Evolutionary conservation across 2,113 vertebrate species (phyloP).

Genomic region (Seriola quinqueradiata): DNA sequence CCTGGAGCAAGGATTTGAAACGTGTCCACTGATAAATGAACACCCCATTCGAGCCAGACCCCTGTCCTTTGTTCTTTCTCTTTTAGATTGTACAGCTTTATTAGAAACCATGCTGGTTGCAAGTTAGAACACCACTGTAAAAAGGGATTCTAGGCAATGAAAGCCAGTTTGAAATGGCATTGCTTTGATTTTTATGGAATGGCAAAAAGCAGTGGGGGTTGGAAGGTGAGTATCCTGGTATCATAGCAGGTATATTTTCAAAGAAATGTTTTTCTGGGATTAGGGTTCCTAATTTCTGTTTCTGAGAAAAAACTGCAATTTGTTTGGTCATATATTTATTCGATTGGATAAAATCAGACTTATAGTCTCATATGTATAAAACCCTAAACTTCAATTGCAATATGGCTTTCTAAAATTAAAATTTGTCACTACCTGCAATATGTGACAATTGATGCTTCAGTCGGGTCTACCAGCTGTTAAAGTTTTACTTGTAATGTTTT

Average conservation of each 20-base stretch:
- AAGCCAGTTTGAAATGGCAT: slow-evolving; percentile 55
- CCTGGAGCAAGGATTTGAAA: slow-evolving; percentile 76
- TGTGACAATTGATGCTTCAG: not conserved
- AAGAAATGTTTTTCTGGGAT: slow-evolving; percentile 13
- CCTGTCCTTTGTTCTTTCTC: slow-evolving; percentile 61
- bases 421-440: not conserved
- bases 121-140: slow-evolving; percentile 52
- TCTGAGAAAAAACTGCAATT: not conserved
- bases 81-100: slow-evolving; percentile 68
- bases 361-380: not conserved
- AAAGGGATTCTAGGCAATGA: slow-evolving; percentile 43
- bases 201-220: slow-evolving; percentile 11
- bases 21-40: slow-evolving; percentile 78
- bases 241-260: slow-evolving; percentile 12
- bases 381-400: not conserved
- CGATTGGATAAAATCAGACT: not conserved
- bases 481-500: not conserved
- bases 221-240: slow-evolving; percentile 27
- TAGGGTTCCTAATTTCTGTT: slow-evolving; percentile 18
- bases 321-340: slow-evolving; percentile 12
- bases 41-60: slow-evolving; percentile 46
- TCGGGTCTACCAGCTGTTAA: not conserved
- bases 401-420: not conserved
- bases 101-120: slow-evolving; percentile 62
- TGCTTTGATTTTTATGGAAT: slow-evolving; percentile 61